These are phyloP conservation scores for Choristoneura rosaceana DNA, from an alignment of 2,888 invertebrate genomes.

Conservation along the genomic window DNA sequence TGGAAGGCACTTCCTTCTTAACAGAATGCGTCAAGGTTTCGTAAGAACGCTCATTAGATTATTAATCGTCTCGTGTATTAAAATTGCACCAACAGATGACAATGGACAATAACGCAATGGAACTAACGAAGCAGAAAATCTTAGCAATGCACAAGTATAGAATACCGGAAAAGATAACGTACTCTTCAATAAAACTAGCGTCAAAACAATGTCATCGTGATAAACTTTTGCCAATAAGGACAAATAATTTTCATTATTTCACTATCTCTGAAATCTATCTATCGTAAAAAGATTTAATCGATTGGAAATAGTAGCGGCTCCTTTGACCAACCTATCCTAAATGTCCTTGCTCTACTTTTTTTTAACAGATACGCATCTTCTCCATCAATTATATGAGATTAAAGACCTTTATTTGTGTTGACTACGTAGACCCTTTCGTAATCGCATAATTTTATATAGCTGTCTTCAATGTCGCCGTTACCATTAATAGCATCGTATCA, in stretches of 20 bases:
- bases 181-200: background rate
- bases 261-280: background rate
- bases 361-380: conserved; percentile 1
- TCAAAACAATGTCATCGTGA: background rate
- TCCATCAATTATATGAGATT: background rate
- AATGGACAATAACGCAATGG: background rate
- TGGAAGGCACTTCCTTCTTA: conserved; percentile 24
- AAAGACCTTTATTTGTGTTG: background rate
- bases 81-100: conserved; percentile 6
- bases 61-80: background rate
- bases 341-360: conserved; percentile 4
- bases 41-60: conserved; percentile 25
- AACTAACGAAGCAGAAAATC: background rate
- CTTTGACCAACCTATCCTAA: background rate
- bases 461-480: background rate
- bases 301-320: background rate
- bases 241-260: background rate
- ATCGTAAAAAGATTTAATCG: background rate
- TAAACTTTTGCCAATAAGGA: background rate
- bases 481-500: background rate
- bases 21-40: conserved; percentile 16
- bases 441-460: background rate
- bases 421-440: background rate
- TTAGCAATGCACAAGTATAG: background rate
- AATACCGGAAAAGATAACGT: conserved; percentile 7